Evolutionary conservation across 2,888 invertebrate genomes (phyloP), one percentile per base, ranked within the genome.

Genomic region (Lycaena phlaeas): DNA sequence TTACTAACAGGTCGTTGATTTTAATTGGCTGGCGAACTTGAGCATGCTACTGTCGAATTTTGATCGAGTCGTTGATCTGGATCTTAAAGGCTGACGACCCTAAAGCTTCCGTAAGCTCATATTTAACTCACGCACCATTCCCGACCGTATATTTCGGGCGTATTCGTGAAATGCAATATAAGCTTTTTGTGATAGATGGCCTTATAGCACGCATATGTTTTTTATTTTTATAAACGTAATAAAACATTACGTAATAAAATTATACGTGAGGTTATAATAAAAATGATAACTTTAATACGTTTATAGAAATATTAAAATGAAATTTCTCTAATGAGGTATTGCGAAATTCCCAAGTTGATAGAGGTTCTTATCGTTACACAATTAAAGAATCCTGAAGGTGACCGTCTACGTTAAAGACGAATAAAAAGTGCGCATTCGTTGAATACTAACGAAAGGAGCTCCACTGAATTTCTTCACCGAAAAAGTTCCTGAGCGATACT

Each of bases 351-450:
- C 54, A 54, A 60, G 57, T 58, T 59, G 61, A 59, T 62, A 67
- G 61, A 66, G 50, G 44, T 81, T 81, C 70, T 78, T 76, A 75
- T 74, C 67, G 73, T 68, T 69, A 69, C 63, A 74, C 68, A 78
- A 81, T 81, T 79, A 78, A 74, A 73, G 69, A 61, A 61, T 60
- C 58, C 58, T 73, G 70, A 81, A 84, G 82, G 82, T 84, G 82
- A 82, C 84, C 81, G 72, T 65, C 70, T 71, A 69, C 62, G 62
- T 65, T 56, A 58, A 66, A 62, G 54, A 56, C 54, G 40, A 53
- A 63, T 62, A 81, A 82, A 81, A 84, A 82, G 55, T 43, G 45
- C 46, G 62, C 71, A 75, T 79, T 77, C 76, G 60, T 65, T 64
- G 77, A 75, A 81, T 79, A 68, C 70, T 71, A 68, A 59, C 70